Percentiles rank a stretch among this genome's conserved stretches.
These are phyloP conservation scores for Thyatira batis DNA, from an alignment of 2,888 invertebrate species.

Conservation along the genomic window DNA sequence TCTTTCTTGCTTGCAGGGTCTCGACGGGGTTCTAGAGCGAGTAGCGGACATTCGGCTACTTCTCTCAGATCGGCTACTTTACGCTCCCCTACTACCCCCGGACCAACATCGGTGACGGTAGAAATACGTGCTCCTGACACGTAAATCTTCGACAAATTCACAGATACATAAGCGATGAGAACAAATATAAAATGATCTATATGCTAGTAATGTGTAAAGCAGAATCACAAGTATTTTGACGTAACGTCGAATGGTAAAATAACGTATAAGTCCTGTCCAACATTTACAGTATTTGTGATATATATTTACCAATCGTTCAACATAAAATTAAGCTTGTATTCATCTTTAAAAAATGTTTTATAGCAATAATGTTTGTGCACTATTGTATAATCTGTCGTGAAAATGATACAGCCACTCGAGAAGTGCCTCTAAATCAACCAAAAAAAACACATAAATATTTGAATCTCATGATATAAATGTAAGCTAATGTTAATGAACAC, in stretches of 20 bases:
- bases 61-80: constrained; percentile 86
- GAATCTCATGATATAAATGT: constrained; percentile 42
- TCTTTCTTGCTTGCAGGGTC: constrained; percentile 57
- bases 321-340: constrained; percentile 63
- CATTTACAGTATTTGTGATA: constrained; percentile 76
- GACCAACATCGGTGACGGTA: constrained; percentile 85
- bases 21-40: constrained; percentile 88
- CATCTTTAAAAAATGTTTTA: constrained; percentile 48
- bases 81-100: constrained; percentile 66
- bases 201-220: constrained; percentile 6
- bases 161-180: constrained; percentile 14
- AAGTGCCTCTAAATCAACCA: constrained; percentile 69
- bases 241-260: constrained; percentile 19
- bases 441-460: constrained; percentile 45
- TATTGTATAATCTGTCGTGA: constrained; percentile 44
- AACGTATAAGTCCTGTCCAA: constrained; percentile 64
- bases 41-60: constrained; percentile 89
- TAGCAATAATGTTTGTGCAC: constrained; percentile 61
- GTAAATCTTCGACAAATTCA: constrained; percentile 44
- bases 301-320: constrained; percentile 63
- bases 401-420: constrained; percentile 57
- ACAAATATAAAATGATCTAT: constrained; percentile 2
- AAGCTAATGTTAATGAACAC: constrained; percentile 34
- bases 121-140: constrained; percentile 88
- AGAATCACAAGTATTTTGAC: constrained; percentile 25